Conservation (phyloP, 2,113 vertebrate species). For the Gasterosteus aculeatus region DNA sequence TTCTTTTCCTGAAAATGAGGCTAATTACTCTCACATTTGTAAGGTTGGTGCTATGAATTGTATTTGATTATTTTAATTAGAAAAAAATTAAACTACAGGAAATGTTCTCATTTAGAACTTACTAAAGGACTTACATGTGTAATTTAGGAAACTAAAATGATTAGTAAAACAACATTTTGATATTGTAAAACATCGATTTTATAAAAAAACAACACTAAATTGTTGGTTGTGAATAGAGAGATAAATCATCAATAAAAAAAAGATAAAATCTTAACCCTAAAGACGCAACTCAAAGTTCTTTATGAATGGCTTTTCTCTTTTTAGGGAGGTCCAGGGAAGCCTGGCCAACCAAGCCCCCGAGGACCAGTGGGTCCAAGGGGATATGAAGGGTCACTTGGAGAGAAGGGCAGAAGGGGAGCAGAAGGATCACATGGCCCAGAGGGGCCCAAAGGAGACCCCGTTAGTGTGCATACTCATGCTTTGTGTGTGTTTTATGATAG, state of each 20-base stretch:
- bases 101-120: background rate
- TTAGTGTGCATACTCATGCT: conserved; percentile 58
- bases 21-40: background rate
- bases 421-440: conserved; percentile 79
- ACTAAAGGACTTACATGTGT: too few relatives aligned
- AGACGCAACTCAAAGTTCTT: background rate
- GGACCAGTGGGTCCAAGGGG: conserved; percentile 50
- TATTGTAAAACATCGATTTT: background rate
- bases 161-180: background rate
- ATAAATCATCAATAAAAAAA: background rate
- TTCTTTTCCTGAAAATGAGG: background rate
- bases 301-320: background rate
- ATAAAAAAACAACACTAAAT: background rate
- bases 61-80: background rate
- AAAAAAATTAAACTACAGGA: background rate
- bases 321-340: conserved; percentile 62
- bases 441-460: conserved; percentile 84
- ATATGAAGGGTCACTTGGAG: conserved; percentile 75
- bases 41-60: background rate
- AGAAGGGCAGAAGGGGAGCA: conserved; percentile 84
- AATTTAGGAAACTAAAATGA: background rate
- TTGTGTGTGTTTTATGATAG: background rate
- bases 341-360: conserved; percentile 34
- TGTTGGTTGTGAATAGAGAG: background rate
- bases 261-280: background rate